Evolutionary conservation across 2,113 vertebrate genomes (phyloP), one percentile per base, ranked within the genome.

Genomic region (Gallinago undulata): DNA sequence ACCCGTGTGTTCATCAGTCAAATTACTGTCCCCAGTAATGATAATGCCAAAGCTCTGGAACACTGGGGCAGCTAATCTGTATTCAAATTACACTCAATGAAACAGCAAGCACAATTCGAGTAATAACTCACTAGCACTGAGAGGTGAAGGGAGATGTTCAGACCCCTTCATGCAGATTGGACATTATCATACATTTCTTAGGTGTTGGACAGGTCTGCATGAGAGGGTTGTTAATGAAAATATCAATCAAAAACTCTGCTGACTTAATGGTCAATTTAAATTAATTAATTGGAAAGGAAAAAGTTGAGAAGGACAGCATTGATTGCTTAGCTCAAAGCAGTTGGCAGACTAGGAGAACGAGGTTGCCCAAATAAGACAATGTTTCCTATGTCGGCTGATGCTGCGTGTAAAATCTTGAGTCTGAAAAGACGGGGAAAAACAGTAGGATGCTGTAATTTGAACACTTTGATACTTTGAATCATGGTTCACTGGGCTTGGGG

Each of bases 221-320:
- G 94, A 98, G 97, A 98, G 97, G 95, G 94, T 95, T 97, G 97
- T 98, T 99, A 99, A 99, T 99, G 98, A 98, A 98, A 98, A 98
- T 98, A 99, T 99, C 98, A 98, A 99, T 99, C 98, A 99, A 98
- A 98, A 97, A 97, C 98, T 97, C 98, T 84, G 95, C 98, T 97
- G 97, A 98, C 98, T 98, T 99, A 99, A 99, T 99, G 98, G 98
- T 98, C 98, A 98, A 98, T 99, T 98, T 96, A 98, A 98, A 99
- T 99, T 98, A 99, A 99, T 99, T 99, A 99, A 98, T 98, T 98
- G 98, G 90, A 96, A 97, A 98, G 94, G 96, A 90, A 98, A 98
- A 98, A 97, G 97, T 97, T 97, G 93, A 97, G 96, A 97, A 96
- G 98, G 93, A 96, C 83, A 79, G 96, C 76, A 79, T 77, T 96